Base-by-base conservation (phyloP, 2,888 invertebrate species). In the Sarcophaga carnaria region DNA sequence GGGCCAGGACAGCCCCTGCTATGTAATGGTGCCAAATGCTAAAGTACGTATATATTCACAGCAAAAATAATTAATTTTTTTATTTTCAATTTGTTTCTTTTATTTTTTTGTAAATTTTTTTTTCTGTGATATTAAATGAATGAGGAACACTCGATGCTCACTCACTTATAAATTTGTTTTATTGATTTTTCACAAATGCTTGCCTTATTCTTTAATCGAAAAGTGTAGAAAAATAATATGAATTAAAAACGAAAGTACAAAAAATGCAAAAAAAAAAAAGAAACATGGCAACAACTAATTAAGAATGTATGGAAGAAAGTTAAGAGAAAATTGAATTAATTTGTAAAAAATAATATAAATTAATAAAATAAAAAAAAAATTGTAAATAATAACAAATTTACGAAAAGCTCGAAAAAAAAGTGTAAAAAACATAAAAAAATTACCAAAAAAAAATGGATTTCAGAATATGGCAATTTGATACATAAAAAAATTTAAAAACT, bases 21-120 rank as follows among this genome's bases (percentile, higher is more conserved):
- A 96, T 92, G 95, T 96, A 91, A 95, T 95, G 94, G 95, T 96
- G 92, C 95, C 95, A 90, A 94, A 95, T 94, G 94, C 95, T 94
- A 94, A 95, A 94, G 96, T 96, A 95, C 91, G 94, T 94, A 91
- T 89, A 67, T 67, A 45, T 80, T n/a, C 25, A 27, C 25, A 11
- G 0, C 22, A 76, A 86, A 49, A 78, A 70, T 27, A 54, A n/a
- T 62, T 47, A 14, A 14, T 49, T 49, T 11, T 54, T 25, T 22
- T 5, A 12, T 47, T 22, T 2, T 14, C 49, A 22, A 22, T 12
- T 11, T 20, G 12, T 25, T 12, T 45, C 64, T 25, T 66, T 14
- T 59, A 8, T 63, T 63, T 60, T 45, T n/a, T 45, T 10, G 12
- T 49, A 1, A 27, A 25, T 20, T 60, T 82, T 66, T 64, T 59